Evolutionary conservation across 2,797 vertebrate species (phyloP).

Genomic region (Neoniphon sammara): DNA sequence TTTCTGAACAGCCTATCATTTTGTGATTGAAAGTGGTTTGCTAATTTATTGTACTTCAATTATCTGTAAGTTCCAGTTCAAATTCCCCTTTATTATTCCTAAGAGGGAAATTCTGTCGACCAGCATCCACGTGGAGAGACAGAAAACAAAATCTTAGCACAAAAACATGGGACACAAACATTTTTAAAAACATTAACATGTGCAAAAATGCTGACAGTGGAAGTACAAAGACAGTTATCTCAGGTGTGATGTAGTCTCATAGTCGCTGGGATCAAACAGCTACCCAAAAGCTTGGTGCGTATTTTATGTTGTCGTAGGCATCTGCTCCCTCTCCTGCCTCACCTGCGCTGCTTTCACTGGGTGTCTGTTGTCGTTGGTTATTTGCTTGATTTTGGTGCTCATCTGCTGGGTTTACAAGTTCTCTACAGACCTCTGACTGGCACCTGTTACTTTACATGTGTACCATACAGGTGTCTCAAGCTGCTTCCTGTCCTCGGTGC

Average conservation of each 20-base stretch:
- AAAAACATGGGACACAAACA: conserved; percentile 37
- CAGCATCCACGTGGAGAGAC: neutral
- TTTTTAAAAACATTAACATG: neutral
- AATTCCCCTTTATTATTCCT: conserved; percentile 51
- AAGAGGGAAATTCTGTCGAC: conserved; percentile 34
- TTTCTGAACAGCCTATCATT: conserved; percentile 58
- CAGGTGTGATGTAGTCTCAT: conserved; percentile 1
- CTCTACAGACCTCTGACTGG: conserved; percentile 2
- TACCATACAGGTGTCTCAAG: conserved; percentile 7
- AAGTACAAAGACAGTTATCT: neutral
- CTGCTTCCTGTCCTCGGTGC: neutral
- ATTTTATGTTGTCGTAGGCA: neutral
- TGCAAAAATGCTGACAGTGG: conserved; percentile 25
- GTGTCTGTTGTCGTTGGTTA: neutral
- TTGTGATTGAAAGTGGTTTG: conserved; percentile 64
- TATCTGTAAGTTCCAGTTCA: conserved; percentile 51
- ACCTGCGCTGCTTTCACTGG: neutral
- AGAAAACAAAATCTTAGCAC: conserved; percentile 3
- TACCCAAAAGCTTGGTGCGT: conserved; percentile 11
- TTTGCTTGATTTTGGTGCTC: neutral
- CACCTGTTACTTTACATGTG: neutral
- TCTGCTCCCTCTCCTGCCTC: conserved; percentile 5
- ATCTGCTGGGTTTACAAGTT: neutral
- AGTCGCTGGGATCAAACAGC: conserved; percentile 1
- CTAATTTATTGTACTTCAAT: conserved; percentile 64